Conservation (phyloP, 2,797 vertebrate genomes). For the Masticophis lateralis region DNA sequence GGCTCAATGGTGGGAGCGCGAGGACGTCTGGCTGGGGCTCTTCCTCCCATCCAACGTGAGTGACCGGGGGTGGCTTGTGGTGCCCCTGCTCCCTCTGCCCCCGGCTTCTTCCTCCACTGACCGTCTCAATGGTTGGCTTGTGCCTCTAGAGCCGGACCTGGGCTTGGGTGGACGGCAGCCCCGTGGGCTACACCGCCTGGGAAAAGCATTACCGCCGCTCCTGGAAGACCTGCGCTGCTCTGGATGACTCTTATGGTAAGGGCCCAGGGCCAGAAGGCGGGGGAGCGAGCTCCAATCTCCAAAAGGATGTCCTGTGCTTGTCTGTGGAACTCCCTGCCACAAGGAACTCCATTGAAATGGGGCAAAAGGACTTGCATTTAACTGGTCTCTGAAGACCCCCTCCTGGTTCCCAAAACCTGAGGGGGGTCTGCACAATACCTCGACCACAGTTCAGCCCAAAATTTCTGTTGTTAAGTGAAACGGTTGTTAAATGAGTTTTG, state of each 20-base stretch:
- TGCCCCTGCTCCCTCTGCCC: too few species aligned
- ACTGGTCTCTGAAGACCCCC: not conserved
- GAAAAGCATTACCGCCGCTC: not conserved
- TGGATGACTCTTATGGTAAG: not conserved
- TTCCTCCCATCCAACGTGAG: not conserved
- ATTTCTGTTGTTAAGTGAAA: not conserved
- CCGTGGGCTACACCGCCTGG: not conserved
- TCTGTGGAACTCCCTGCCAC: not conserved
- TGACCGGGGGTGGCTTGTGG: not conserved
- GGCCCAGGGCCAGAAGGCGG: not conserved
- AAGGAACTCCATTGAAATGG: fast-evolving
- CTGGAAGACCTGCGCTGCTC: not conserved
- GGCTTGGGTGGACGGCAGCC: not conserved
- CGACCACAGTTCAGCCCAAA: not conserved
- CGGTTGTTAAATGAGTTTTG: not conserved
- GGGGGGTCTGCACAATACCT: not conserved
- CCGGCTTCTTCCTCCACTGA: not conserved
- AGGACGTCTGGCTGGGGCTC: conserved; percentile 3
- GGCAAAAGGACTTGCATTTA: not conserved
- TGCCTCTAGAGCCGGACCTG: not conserved
- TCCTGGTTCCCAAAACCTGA: not conserved
- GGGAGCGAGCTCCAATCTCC: not conserved
- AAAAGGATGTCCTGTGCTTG: not conserved
- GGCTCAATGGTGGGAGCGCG: not conserved
- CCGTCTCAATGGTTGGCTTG: not conserved